Evolutionary conservation across 2,113 vertebrate species (phyloP).

Genomic region (Thamnaconus septentrionalis): DNA sequence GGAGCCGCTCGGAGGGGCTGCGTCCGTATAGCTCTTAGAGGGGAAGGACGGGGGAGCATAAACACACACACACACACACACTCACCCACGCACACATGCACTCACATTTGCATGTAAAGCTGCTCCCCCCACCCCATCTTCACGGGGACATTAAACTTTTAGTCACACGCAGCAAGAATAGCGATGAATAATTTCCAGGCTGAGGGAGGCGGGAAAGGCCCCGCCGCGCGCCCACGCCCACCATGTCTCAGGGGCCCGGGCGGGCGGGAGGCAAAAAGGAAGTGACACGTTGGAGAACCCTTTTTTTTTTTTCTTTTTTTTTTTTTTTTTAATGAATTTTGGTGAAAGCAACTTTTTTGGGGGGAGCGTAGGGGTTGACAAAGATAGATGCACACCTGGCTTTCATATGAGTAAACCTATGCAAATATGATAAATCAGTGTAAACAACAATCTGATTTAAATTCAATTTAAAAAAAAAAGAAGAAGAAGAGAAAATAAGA

Average conservation of each 20-base stretch:
- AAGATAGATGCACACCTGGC: too few species aligned
- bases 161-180: conserved; percentile 36
- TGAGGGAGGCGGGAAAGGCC: conserved; percentile 34
- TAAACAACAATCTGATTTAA: too few species aligned
- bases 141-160: conserved; percentile 57
- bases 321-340: too few species aligned
- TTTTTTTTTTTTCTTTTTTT: conserved; percentile 43
- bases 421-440: too few species aligned
- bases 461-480: too few species aligned
- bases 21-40: conserved; percentile 64
- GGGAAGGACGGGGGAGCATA: conserved; percentile 29
- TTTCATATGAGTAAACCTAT: too few species aligned
- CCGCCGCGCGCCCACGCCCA: conserved; percentile 17
- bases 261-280: conserved; percentile 32
- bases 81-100: not conserved
- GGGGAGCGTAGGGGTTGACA: not conserved
- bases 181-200: conserved; percentile 66
- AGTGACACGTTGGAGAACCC: conserved; percentile 51
- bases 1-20: conserved; percentile 18
- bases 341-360: too few species aligned
- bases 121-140: conserved; percentile 35
- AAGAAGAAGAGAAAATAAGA: too few species aligned
- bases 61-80: not conserved
- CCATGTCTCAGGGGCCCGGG: conserved; percentile 38
- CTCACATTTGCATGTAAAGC: conserved; percentile 67